Evolutionary conservation across 2,888 invertebrate genomes (phyloP).

Genomic region (Tridacna crocea): DNA sequence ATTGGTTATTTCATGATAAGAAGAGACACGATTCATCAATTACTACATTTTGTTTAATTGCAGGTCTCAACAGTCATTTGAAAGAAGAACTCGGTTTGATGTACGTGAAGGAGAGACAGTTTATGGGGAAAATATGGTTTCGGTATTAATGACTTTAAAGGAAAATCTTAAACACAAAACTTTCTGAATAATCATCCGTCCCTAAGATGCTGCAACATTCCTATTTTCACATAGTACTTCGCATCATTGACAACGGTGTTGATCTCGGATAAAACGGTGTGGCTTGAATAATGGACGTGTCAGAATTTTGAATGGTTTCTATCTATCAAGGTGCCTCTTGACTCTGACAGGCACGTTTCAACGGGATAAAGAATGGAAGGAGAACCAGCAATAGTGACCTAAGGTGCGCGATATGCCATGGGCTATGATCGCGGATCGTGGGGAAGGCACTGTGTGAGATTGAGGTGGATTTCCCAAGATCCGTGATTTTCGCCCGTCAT

Average conservation of each 20-base stretch:
- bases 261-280: background rate
- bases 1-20: slow-evolving; percentile 1
- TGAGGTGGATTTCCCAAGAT: slow-evolving; percentile 81
- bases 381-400: background rate
- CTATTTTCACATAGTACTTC: too few species aligned
- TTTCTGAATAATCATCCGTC: too few species aligned
- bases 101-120: too few species aligned
- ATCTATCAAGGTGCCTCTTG: slow-evolving; percentile 4
- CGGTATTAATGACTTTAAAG: too few species aligned
- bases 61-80: background rate
- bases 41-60: background rate
- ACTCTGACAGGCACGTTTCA: background rate
- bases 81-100: too few species aligned
- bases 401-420: slow-evolving; percentile 22
- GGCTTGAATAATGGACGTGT: slow-evolving; percentile 28
- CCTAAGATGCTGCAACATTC: too few species aligned
- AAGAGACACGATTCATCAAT: background rate
- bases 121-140: too few species aligned
- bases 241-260: background rate
- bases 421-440: slow-evolving; percentile 75
- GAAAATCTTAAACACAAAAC: too few species aligned
- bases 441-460: slow-evolving; percentile 72
- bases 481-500: slow-evolving; percentile 74
- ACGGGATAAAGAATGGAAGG: background rate
- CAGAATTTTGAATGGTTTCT: slow-evolving; percentile 5